Evolutionary conservation across 1,140 invertebrate genomes (phyloP).

Genomic region (Druon quercuslanigerum): DNA sequence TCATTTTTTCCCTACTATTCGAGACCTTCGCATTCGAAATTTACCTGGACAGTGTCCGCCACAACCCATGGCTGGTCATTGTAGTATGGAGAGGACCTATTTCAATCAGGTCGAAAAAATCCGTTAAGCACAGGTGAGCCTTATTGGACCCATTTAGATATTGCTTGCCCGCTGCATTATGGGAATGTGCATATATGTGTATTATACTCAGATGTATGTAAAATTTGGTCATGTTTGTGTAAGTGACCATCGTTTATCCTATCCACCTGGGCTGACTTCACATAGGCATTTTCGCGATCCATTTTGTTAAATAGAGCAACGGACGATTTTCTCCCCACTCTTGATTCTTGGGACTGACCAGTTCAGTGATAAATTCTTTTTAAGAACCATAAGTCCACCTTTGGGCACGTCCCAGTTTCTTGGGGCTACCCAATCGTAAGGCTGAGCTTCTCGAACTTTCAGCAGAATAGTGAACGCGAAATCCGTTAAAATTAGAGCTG

Average conservation of each 20-base stretch:
- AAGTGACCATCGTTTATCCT: not conserved
- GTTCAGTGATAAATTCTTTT: constrained; percentile 20
- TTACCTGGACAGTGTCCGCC: constrained; percentile 68
- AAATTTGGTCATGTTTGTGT: constrained; percentile 34
- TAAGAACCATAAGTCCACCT: constrained; percentile 21
- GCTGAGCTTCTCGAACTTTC: constrained; percentile 30
- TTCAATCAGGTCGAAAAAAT: constrained; percentile 71
- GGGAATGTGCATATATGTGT: constrained; percentile 35
- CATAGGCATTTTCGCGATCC: constrained; percentile 47
- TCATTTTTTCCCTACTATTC: constrained; percentile 42
- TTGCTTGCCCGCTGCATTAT: constrained; percentile 39
- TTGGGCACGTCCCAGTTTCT: constrained; percentile 43
- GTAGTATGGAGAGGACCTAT: constrained; percentile 51
- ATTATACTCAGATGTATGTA: not conserved
- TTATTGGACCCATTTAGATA: constrained; percentile 47
- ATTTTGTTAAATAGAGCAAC: constrained; percentile 67
- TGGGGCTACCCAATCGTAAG: constrained; percentile 23
- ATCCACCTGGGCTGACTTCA: constrained; percentile 50
- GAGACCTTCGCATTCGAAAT: constrained; percentile 38
- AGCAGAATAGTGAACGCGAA: not conserved
- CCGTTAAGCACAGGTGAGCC: constrained; percentile 64
- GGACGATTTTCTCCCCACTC: constrained; percentile 45
- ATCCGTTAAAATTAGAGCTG: constrained; percentile 5
- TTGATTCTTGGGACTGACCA: not conserved
- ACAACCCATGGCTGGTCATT: constrained; percentile 47